Evolutionary conservation across 2,113 vertebrate genomes (phyloP).

Genomic region (Calidris pugnax): DNA sequence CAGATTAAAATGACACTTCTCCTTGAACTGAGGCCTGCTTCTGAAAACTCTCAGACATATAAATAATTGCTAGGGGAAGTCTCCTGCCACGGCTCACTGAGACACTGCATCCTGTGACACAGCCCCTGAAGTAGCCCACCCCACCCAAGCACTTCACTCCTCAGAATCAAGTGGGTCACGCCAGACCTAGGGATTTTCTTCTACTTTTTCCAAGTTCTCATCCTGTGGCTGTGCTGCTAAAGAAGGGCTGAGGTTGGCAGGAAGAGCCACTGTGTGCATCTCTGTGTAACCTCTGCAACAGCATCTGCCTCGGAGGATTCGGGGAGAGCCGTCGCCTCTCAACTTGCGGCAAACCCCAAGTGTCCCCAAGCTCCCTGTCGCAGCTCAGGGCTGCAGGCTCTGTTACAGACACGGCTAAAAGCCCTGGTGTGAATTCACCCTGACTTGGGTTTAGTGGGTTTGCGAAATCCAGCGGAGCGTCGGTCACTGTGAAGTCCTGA

Average conservation of each 20-base stretch:
- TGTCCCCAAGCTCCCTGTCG: background rate
- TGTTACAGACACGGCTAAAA: background rate
- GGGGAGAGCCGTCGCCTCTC: background rate
- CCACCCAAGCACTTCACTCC: fast-evolving
- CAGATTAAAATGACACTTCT: background rate
- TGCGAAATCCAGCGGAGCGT: background rate
- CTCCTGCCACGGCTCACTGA: background rate
- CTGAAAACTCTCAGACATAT: background rate
- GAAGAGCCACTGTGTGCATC: background rate
- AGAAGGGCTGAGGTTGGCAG: background rate
- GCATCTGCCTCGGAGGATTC: background rate
- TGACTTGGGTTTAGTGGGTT: background rate
- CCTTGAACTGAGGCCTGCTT: background rate
- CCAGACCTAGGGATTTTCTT: background rate
- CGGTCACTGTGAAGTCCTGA: background rate
- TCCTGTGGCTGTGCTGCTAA: background rate
- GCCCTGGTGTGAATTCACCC: background rate
- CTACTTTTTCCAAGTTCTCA: background rate
- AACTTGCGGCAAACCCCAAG: background rate
- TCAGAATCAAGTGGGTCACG: background rate
- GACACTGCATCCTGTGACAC: background rate
- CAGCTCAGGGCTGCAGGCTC: background rate
- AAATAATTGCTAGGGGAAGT: background rate
- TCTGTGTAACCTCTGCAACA: background rate
- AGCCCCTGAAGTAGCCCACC: background rate